These are phyloP conservation scores for Heliconius hortense DNA, from an alignment of 2,888 invertebrate species.

Conservation along the genomic window DNA sequence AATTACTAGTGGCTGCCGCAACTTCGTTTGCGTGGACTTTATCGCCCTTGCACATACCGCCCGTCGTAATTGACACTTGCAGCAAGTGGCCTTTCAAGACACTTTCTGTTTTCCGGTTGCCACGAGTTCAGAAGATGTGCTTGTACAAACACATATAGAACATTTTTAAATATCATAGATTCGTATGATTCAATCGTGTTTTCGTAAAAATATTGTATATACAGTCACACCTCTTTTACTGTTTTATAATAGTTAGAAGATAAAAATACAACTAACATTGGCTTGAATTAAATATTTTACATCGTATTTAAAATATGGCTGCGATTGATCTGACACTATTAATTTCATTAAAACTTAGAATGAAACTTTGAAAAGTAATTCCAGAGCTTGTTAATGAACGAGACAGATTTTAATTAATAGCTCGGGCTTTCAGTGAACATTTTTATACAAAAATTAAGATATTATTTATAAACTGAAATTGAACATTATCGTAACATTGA, in stretches of 20 bases:
- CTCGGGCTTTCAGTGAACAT: conserved; percentile 31
- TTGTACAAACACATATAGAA: too few species aligned
- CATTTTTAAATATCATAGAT: too few species aligned
- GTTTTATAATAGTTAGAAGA: neutral
- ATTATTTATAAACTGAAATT: neutral
- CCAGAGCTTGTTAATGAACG: conserved; percentile 43
- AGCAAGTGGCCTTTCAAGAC: too few species aligned
- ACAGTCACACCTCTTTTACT: too few species aligned
- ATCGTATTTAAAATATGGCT: conserved; percentile 16
- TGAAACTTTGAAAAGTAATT: conserved; percentile 42
- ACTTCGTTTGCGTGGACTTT: too few species aligned
- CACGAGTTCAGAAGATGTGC: too few species aligned
- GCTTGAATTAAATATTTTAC: neutral
- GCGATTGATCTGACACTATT: conserved; percentile 35
- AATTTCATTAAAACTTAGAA: conserved; percentile 43
- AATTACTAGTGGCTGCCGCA: too few species aligned
- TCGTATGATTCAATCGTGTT: too few species aligned
- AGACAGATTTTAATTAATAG: conserved; percentile 42
- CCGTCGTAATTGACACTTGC: too few species aligned
- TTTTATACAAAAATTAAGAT: conserved; percentile 8
- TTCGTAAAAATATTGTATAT: too few species aligned
- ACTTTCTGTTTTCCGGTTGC: too few species aligned
- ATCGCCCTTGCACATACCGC: too few species aligned
- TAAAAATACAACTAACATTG: neutral
- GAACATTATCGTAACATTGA: neutral